A percentile compares a stretch with the other conserved stretches of the same genome.
These are phyloP conservation scores for Leucoraja ocellata DNA, from an alignment of 2,797 vertebrate species.

Conservation along the genomic window DNA sequence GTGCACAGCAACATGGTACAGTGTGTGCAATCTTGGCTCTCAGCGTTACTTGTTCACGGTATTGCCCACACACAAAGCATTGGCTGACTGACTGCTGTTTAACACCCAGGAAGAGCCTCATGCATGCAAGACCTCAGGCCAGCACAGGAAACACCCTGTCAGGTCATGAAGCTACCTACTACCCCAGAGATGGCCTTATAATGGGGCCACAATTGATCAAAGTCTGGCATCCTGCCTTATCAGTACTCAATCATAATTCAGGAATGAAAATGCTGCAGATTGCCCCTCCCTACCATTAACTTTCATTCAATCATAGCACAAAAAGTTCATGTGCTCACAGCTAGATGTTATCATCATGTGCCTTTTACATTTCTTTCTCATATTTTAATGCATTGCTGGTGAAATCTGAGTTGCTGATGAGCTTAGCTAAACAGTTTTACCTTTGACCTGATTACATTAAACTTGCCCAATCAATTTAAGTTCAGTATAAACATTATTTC, in stretches of 20 bases:
- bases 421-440: constrained; percentile 76
- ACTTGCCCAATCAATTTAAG: constrained; percentile 77
- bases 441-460: constrained; percentile 74
- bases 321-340: constrained; percentile 55
- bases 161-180: constrained; percentile 37
- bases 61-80: constrained; percentile 37
- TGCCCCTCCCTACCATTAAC: constrained; percentile 63
- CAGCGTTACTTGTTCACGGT: constrained; percentile 17
- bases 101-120: constrained; percentile 44
- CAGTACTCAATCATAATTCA: constrained; percentile 58
- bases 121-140: constrained; percentile 38
- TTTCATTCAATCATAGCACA: constrained; percentile 58
- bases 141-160: constrained; percentile 46
- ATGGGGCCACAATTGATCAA: constrained; percentile 50
- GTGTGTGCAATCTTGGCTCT: constrained; percentile 25
- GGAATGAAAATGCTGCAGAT: constrained; percentile 55
- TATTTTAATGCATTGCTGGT: constrained; percentile 64
- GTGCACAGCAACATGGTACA: background rate
- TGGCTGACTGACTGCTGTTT: constrained; percentile 27
- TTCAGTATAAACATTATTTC: constrained; percentile 74
- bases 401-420: constrained; percentile 76
- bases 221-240: constrained; percentile 57
- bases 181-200: constrained; percentile 42
- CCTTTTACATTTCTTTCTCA: constrained; percentile 47
- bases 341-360: constrained; percentile 72